Evolutionary conservation across 2,797 vertebrate genomes (phyloP).

Genomic region (Melanotaenia parkinsoni): DNA sequence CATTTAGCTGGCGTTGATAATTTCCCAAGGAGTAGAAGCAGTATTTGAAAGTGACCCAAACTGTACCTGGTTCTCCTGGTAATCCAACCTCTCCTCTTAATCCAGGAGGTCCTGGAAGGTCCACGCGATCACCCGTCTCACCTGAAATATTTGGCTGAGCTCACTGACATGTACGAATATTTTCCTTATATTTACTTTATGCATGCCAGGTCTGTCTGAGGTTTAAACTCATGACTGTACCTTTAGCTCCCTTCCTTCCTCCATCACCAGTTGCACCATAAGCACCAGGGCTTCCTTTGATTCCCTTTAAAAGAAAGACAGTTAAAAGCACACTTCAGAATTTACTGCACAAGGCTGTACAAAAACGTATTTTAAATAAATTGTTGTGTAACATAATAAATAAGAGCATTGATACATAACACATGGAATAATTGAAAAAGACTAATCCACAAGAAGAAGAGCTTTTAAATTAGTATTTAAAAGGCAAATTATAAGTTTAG

Average conservation of each 20-base stretch:
- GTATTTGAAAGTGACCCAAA: conserved; percentile 29
- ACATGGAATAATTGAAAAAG: neutral
- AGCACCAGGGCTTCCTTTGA: conserved; percentile 85
- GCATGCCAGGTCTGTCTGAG: neutral
- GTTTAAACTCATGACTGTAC: conserved; percentile 58
- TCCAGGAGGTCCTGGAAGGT: conserved; percentile 88
- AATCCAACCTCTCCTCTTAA: conserved; percentile 87
- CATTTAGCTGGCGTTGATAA: neutral
- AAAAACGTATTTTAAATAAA: neutral
- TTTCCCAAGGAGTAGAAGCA: conserved; percentile 1
- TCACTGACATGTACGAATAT: conserved; percentile 2
- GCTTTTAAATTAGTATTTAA: no score
- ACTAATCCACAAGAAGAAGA: neutral
- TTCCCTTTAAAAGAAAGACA: conserved; percentile 76
- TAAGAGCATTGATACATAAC: neutral
- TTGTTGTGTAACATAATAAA: neutral
- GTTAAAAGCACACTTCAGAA: neutral
- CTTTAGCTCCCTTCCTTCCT: conserved; percentile 83
- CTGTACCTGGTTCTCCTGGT: conserved; percentile 85
- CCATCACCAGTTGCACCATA: conserved; percentile 84
- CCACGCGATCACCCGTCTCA: conserved; percentile 81
- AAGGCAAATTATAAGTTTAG: no score
- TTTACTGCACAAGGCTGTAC: neutral
- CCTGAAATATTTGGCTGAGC: conserved; percentile 71
- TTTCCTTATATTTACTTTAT: neutral